Evolutionary conservation across 2,888 invertebrate genomes (phyloP).

Genomic region (Patella caerulea): DNA sequence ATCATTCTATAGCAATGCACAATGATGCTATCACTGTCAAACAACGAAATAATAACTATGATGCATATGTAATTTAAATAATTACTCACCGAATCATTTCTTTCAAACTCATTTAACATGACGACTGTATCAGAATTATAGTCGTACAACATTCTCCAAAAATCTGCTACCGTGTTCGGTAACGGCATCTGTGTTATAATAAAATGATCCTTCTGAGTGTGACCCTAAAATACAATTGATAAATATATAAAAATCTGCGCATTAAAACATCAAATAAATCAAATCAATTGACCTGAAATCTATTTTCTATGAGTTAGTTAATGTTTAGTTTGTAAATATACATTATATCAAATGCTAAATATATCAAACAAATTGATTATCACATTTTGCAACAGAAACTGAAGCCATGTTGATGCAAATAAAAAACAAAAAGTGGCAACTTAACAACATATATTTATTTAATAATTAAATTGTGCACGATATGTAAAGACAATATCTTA

Average conservation of each 20-base stretch:
- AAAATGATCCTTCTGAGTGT: constrained; percentile 69
- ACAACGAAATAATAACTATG: too few species aligned
- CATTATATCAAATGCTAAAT: too few species aligned
- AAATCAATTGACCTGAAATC: too few species aligned
- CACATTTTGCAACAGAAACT: neutral
- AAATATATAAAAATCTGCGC: too few species aligned
- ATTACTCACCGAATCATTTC: constrained; percentile 62
- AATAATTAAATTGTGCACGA: too few species aligned
- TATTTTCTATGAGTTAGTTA: too few species aligned
- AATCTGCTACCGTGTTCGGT: constrained; percentile 69
- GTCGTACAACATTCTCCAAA: constrained; percentile 71
- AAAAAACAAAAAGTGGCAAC: neutral
- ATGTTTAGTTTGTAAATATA: too few species aligned
- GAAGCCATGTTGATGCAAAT: neutral
- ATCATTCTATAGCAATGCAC: too few species aligned
- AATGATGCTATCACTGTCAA: too few species aligned
- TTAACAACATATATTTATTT: neutral
- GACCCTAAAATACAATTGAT: constrained; percentile 61
- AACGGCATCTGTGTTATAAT: constrained; percentile 72
- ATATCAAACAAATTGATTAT: too few species aligned
- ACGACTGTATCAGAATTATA: constrained; percentile 68
- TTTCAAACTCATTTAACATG: constrained; percentile 70
- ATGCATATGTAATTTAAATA: neutral
- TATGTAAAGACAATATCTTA: too few species aligned
- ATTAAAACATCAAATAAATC: too few species aligned